These are phyloP conservation scores for Lagria hirta DNA, from an alignment of 2,888 invertebrate species.

Conservation along the genomic window DNA sequence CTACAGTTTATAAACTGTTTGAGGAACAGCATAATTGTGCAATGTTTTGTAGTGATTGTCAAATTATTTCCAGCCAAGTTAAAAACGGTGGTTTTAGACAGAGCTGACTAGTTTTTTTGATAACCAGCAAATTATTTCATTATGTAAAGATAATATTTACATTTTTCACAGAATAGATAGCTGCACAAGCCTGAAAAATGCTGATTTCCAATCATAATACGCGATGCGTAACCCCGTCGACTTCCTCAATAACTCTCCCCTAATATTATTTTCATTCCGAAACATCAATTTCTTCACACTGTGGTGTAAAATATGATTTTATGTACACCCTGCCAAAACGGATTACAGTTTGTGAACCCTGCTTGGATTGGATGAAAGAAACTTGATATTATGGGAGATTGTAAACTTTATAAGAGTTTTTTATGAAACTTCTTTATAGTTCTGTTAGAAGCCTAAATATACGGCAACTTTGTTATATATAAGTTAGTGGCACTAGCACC, in stretches of 20 bases:
- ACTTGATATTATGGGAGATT: conserved; percentile 18
- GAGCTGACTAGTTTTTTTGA: no score
- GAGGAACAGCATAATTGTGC: no score
- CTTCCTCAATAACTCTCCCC: conserved; percentile 48
- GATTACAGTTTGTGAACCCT: conserved; percentile 42
- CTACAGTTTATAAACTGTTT: no score
- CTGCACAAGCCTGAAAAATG: conserved; percentile 13
- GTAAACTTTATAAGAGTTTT: conserved; percentile 17
- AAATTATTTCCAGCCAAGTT: no score
- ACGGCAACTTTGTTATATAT: conserved; percentile 8
- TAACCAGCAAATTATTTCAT: conserved; percentile 12
- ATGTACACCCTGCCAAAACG: conserved; percentile 45
- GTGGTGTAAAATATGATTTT: conserved; percentile 51
- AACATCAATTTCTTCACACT: conserved; percentile 52
- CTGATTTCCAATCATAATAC: conserved; percentile 24
- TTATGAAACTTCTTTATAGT: conserved; percentile 19
- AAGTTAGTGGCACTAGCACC: conserved; percentile 10
- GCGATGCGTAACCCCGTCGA: conserved; percentile 23
- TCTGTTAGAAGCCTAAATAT: conserved; percentile 13
- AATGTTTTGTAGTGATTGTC: no score
- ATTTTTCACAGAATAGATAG: conserved; percentile 8
- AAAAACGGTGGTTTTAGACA: no score
- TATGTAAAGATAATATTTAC: conserved; percentile 6
- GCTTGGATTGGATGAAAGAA: conserved; percentile 26
- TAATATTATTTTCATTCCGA: conserved; percentile 53